phyloP scores from a whole-genome alignment of 2,888 invertebrate genomes.

The Chesias legatella region DNA sequence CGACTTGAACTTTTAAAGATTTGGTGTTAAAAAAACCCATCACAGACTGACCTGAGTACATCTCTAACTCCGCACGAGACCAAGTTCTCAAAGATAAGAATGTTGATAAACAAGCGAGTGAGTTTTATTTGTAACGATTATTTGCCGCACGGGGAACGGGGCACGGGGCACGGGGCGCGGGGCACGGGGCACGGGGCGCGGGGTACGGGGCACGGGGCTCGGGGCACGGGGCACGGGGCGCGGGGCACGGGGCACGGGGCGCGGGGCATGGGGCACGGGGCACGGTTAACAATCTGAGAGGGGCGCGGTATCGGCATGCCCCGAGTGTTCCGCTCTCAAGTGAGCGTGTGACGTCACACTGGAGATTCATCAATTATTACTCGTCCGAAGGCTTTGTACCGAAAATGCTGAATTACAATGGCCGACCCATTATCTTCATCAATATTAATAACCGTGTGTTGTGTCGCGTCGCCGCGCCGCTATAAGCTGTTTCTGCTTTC shows the following conservation, averaged over 20 bases:
- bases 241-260: slow-evolving; percentile 1
- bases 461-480: slow-evolving; percentile 23
- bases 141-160: too few species aligned
- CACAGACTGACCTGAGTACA: too few species aligned
- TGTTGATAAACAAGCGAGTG: too few species aligned
- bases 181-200: too few species aligned
- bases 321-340: slow-evolving; percentile 7
- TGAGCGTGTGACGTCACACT: slow-evolving; percentile 23
- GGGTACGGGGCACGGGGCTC: too few species aligned
- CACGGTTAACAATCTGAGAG: too few species aligned
- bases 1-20: too few species aligned
- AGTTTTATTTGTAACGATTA: too few species aligned
- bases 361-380: slow-evolving; percentile 31
- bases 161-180: too few species aligned
- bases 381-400: slow-evolving; percentile 32
- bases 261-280: slow-evolving; percentile 1
- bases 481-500: slow-evolving; percentile 14
- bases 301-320: slow-evolving; percentile 4
- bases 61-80: too few species aligned
- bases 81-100: too few species aligned
- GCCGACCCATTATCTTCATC: slow-evolving; percentile 30
- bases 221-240: background rate
- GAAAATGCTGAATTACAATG: slow-evolving; percentile 34
- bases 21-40: too few species aligned
- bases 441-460: slow-evolving; percentile 25